Evolutionary conservation across 2,888 invertebrate genomes (phyloP), one percentile per base, ranked within the genome.

Genomic region (Esperia sulphurella): DNA sequence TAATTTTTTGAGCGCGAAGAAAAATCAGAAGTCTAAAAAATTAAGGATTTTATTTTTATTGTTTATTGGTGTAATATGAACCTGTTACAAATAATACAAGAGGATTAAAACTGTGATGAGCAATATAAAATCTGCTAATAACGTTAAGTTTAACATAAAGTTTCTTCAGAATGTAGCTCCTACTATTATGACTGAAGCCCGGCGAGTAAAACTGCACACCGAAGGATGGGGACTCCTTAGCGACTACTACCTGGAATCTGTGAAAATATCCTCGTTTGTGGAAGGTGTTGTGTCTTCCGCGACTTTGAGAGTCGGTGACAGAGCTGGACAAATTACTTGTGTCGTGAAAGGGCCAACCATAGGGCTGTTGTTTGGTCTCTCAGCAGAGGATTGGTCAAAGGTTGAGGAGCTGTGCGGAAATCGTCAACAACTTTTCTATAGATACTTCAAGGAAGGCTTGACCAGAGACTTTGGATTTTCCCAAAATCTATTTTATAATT

Each of bases 401-500:
- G 68, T 87, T 30, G 86, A 90, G 66, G 65, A 68, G 33, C 57
- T 88, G 48, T 82, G 83, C 56, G 58, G 53, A 40, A 52, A 55
- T 49, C 67, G 61, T 29, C 71, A 79, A n/a, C 86, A 90, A 58
- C 53, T 90, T 8, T 90, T 83, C 62, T 90, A 86, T 52, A 79
- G 90, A 64, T 75, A 81, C 56, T 90, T 89, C 55, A 86, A 82
- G 64, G 65, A 79, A 56, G 90, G 90, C 4, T 49, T 90, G 2
- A 75, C 71, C 46, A 71, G 64, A 50, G 73, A 57, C 45, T 84
- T 79, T 55, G 63, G 58, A 31, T 68, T 59, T 54, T 83, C 87
- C 60, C 84, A 90, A 63, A 82, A 81, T 59, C 49, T 88, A 35
- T 90, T 90, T 68, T 90, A 90, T 61, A 75, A 84, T 55, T 89